phyloP scores from a whole-genome alignment of 2,113 vertebrate genomes.

The Phodopus roborovskii region DNA sequence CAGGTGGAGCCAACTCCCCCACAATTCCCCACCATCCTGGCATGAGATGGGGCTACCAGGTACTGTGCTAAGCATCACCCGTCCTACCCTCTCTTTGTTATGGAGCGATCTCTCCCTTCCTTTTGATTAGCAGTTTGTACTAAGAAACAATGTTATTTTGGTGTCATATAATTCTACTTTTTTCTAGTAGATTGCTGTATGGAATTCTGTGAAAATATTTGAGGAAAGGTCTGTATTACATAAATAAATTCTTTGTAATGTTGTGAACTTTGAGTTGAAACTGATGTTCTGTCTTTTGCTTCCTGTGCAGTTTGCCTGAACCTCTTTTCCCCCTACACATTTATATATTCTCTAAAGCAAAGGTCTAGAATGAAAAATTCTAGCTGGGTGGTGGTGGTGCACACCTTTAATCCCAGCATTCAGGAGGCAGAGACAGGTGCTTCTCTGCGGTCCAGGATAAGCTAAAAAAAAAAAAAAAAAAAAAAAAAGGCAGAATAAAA shows the following conservation, averaged over 20 bases:
- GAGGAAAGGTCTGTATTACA: conserved; percentile 87
- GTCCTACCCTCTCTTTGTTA: conserved; percentile 68
- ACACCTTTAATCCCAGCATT: too few relatives aligned
- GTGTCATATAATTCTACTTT: conserved; percentile 87
- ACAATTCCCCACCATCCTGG: not conserved
- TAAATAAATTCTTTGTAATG: conserved; percentile 88
- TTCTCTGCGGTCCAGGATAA: too few relatives aligned
- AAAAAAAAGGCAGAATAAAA: conserved; percentile 89
- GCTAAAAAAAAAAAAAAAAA: too few relatives aligned
- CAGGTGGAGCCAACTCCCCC: not conserved
- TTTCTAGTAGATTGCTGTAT: conserved; percentile 88
- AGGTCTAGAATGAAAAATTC: conserved; percentile 88
- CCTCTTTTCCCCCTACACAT: conserved; percentile 61
- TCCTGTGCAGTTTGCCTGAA: conserved; percentile 73
- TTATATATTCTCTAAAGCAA: conserved; percentile 82
- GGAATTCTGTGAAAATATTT: conserved; percentile 87
- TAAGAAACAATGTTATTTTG: conserved; percentile 87
- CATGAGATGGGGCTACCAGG: conserved; percentile 7
- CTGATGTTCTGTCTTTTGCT: conserved; percentile 80
- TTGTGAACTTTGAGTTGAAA: conserved; percentile 84
- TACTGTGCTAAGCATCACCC: conserved; percentile 46
- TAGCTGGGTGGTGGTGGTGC: not conserved
- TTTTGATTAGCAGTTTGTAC: conserved; percentile 85
- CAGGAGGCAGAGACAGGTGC: too few relatives aligned
- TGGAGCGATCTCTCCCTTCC: conserved; percentile 73